Conservation (phyloP, 2,113 vertebrate species). For the Callorhinus ursinus region DNA sequence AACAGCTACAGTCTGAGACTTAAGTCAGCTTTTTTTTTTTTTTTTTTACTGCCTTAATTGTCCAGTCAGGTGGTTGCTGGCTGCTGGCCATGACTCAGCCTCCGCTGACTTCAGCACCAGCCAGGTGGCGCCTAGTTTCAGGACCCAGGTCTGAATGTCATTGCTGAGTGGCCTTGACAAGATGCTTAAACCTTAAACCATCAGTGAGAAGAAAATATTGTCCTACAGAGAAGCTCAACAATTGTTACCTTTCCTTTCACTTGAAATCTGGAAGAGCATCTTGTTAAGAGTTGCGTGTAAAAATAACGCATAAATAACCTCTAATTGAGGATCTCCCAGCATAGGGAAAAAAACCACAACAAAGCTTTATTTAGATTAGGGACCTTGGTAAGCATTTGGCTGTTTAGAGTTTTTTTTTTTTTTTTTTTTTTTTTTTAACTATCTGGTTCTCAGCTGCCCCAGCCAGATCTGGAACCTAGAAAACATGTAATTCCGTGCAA, state of each 20-base stretch:
- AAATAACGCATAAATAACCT: not conserved
- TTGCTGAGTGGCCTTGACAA: not conserved
- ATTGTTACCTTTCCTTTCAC: not conserved
- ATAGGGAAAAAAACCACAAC: not conserved
- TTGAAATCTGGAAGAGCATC: not conserved
- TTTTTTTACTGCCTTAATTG: not conserved
- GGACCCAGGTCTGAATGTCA: not conserved
- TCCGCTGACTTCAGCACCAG: not conserved
- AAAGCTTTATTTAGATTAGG: not conserved
- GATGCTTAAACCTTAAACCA: not conserved
- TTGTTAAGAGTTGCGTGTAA: not conserved
- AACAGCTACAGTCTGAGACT: not conserved
- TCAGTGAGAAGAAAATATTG: not conserved
- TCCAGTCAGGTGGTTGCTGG: too few relatives aligned
- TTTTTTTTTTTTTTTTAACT: not conserved
- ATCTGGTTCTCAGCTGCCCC: not conserved
- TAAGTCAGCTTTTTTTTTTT: not conserved
- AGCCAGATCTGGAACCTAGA: not conserved
- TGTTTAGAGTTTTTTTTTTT: too few relatives aligned
- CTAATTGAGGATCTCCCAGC: not conserved
- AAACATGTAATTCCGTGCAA: not conserved
- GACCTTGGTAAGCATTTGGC: not conserved
- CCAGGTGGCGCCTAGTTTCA: not conserved
- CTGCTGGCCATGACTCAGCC: not conserved
- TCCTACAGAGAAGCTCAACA: not conserved